Base-by-base conservation (phyloP, 2,113 vertebrate species). In the Ursus arctos region DNA sequence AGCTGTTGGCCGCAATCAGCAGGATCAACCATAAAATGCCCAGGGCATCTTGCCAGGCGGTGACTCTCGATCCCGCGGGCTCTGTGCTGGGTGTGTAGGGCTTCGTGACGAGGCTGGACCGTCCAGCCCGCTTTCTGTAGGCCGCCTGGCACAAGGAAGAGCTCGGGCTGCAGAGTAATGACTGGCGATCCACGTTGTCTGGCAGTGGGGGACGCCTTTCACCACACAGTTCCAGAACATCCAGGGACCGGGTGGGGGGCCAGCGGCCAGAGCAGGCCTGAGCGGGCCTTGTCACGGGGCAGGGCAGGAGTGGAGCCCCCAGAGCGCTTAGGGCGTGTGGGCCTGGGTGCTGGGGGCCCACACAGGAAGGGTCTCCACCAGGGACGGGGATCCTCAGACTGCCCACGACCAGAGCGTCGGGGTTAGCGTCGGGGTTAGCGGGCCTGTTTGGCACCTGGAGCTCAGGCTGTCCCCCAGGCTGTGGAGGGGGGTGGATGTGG, bases 11-110 rank as follows among this genome's bases (percentile, higher is more conserved):
- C 0, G 0, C 3, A 1, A 26, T 51, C 15, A 8, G 19, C 11
- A 36, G 33, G 15, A 4, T 9, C 40, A 2, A 11, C 24, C 9
- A 47, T 61, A 8, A 63, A 43, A 33, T 0, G 28, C 18, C 33
- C 0, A 0, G 59, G 57, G 16, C 26, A 1, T 13, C 24, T 26
- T 43, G 36, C 33, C 67, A 69, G 36, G 8, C 0, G 0, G 51
- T 49, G 15, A 16, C 31, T 18, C 9, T 2, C 0, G 12, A 8
- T 3, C 49, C 24, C 2, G 1, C 0, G 0, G 47, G 76, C 74
- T 22, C 18, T 1, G 8, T 0, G 19, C 72, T 19, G 7, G 72
- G 61, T 0, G 0, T 0, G 21, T 14, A 2, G 51, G 53, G 13
- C 6, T 47, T 14, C 47, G 5, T 7, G 89, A 84, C 26, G 61